Base-by-base conservation (phyloP, 1,140 invertebrate genomes). In the Anastrepha obliqua region DNA sequence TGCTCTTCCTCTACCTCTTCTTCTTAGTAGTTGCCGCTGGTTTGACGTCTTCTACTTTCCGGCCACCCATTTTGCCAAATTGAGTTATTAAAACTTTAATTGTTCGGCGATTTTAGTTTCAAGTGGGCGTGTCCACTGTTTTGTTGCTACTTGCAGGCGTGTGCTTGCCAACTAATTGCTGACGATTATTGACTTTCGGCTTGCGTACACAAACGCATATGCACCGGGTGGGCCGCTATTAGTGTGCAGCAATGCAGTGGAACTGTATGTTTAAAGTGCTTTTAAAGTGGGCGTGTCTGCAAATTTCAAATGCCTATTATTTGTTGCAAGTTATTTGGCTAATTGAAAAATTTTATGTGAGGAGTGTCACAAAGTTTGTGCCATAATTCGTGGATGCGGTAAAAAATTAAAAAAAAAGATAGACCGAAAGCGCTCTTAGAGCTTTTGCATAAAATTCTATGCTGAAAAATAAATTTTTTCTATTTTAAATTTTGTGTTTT, bases 61-160 rank as follows among this genome's bases (percentile, higher is more conserved):
- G 74, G 17, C 47, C 47, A 81, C 74, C 74, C 44, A 81, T 81
- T 81, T 81, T 55, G 74, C 47, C 20, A 81, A 81, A 81, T 81
- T 81, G 47, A 81, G 74, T 81, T 81, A 81, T 55, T 81, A 81
- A 81, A 81, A 81, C 47, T 55, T 81, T 81, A 81, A 81, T 81
- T 81, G 47, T 81, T 81, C 74, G 17, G 7, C 74, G 9, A 55
- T 55, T 55, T 55, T 55, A 47, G 64, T 47, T 81, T 8, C 74
- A 55, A 81, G 47, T 44, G 47, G 74, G 74, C 74, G 74, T 81
- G 74, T 42, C 74, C 5, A 55, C 11, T 55, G n/a, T 81, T 51
- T 81, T 51, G n/a, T 81, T 81, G 47, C 47, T 8, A 81, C 74
- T 20, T 81, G 51, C 29, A 20, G 74, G 47, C 20, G 42, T 81